Evolutionary conservation across 2,888 invertebrate species (phyloP).

Genomic region (Spatulosminthurus flaviceps): DNA sequence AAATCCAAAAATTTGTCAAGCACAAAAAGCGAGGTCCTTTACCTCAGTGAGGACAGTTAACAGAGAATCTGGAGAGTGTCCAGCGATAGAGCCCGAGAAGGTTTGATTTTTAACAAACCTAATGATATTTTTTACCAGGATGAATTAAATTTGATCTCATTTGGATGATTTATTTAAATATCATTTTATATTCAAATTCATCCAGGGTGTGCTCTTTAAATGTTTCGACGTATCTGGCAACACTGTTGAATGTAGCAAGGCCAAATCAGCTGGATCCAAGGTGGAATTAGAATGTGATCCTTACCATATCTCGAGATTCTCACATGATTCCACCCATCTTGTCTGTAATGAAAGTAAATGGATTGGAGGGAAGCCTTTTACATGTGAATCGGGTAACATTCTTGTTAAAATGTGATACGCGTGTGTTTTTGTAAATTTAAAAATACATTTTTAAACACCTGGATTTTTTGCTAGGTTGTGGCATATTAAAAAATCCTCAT

Average conservation of each 20-base stretch:
- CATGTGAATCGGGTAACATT: slow-evolving; percentile 16
- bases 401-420: no score
- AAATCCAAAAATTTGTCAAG: not conserved
- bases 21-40: no score
- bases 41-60: no score
- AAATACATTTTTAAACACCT: no score
- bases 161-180: no score
- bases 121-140: no score
- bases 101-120: not conserved
- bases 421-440: not conserved
- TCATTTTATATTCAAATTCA: no score
- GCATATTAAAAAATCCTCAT: no score
- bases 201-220: not conserved
- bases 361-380: not conserved
- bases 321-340: not conserved
- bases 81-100: not conserved
- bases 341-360: not conserved
- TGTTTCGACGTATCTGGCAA: not conserved
- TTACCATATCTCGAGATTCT: not conserved
- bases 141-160: no score
- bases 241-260: not conserved
- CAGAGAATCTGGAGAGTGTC: not conserved
- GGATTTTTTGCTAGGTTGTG: no score
- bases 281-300: not conserved
- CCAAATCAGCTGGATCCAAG: not conserved